Conservation (phyloP, 2,113 vertebrate species). For the Ammodramus savannarum region DNA sequence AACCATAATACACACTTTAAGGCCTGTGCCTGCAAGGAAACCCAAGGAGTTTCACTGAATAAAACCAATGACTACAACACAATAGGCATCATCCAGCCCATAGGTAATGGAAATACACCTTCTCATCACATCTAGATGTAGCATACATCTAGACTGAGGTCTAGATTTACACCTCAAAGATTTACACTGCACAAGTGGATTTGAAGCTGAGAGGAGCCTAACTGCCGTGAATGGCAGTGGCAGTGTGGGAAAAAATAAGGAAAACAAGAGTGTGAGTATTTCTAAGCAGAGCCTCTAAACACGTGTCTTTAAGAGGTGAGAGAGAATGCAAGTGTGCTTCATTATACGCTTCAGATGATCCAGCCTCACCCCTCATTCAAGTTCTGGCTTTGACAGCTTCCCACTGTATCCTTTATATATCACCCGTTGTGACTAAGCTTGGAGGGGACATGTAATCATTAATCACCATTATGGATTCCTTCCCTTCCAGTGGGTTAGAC, state of each 20-base stretch:
- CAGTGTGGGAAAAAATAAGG: not conserved
- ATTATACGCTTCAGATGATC: not conserved
- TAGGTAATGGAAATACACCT: not conserved
- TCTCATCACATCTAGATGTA: not conserved
- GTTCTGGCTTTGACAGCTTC: slow-evolving; percentile 31
- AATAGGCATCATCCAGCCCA: not conserved
- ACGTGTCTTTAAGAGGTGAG: not conserved
- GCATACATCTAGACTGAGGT: not conserved
- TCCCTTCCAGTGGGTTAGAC: not conserved
- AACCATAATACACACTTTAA: not conserved
- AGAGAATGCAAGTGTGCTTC: not conserved
- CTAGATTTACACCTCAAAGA: not conserved
- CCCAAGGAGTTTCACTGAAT: not conserved
- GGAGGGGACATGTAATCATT: slow-evolving; percentile 20
- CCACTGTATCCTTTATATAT: slow-evolving; percentile 40
- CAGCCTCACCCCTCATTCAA: not conserved
- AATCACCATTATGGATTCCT: slow-evolving; percentile 46
- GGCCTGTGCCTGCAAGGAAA: not conserved
- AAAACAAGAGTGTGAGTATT: not conserved
- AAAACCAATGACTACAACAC: not conserved
- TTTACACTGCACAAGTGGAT: not conserved
- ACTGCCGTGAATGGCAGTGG: not conserved
- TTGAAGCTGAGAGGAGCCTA: not conserved
- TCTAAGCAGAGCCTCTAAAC: not conserved
- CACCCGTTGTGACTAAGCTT: slow-evolving; percentile 44